Evolutionary conservation across 2,797 vertebrate species (phyloP), one percentile per base, ranked within the genome.

Genomic region (Falco berigora): DNA sequence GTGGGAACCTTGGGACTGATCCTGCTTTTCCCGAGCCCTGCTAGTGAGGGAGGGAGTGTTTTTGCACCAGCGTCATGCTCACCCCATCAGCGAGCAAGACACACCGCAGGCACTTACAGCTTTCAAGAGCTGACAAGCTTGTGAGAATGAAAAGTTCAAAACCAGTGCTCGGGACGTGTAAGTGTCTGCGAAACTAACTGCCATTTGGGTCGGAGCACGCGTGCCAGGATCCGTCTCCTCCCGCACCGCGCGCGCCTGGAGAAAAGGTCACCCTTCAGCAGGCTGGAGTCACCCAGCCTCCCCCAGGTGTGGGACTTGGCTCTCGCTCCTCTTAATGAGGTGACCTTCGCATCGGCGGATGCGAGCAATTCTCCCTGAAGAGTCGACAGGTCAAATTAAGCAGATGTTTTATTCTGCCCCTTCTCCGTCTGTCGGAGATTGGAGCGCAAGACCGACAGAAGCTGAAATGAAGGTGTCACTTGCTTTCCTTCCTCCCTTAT

Each of bases 211-310:
- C 1, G 27, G 55, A 42, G 89, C 67, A 16, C 9, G 4, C 2
- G 46, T 55, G 94, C 92, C 79, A 17, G 88, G 76, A 59, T 80
- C 83, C 44, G 1, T 95, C 94, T 95, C 36, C 55, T 82, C 77
- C 75, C 0, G 36, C 32, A 6, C 25, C 0, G 7, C 3, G 7
- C 5, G 8, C 6, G 75, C 79, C 66, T 56, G 58, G 22, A 69
- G 96, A 95, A 97, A 97, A 97, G 97, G 97, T 97, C 97, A 97
- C 85, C 94, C 93, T 97, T 97, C 96, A 96, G 88, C 83, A 10
- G 93, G 92, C 86, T 77, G 94, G 90, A 96, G 96, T 44, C 94
- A 85, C 94, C 94, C 71, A 4, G 78, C 82, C 80, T 62, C 84
- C 88, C 56, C 22, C 30, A 40, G 83, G 11, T 7, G 58, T n/a